phyloP scores from a whole-genome alignment of 1,140 invertebrate genomes.

The Atta texana region DNA sequence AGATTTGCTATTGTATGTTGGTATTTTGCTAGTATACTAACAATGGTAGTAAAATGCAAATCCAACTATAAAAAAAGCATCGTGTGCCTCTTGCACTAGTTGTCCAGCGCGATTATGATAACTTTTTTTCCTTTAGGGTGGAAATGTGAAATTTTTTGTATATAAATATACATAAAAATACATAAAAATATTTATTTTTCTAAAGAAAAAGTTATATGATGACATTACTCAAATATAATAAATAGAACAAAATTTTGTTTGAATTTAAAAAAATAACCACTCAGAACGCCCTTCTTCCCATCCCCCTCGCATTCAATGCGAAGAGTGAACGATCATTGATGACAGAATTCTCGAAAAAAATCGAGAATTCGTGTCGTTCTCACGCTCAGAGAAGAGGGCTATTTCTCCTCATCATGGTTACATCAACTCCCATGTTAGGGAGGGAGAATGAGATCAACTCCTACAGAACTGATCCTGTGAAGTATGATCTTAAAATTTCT shows the following conservation, averaged over 20 bases:
- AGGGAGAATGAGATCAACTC: conserved; percentile 83
- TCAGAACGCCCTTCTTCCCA: conserved; percentile 84
- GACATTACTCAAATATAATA: too few relatives aligned
- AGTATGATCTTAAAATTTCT: conserved; percentile 84
- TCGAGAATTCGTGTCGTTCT: conserved; percentile 78
- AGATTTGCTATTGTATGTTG: too few relatives aligned
- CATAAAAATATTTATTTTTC: too few relatives aligned
- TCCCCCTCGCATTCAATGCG: conserved; percentile 69
- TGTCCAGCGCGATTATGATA: too few relatives aligned
- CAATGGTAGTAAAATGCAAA: too few relatives aligned
- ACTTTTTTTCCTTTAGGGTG: too few relatives aligned
- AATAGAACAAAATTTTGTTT: background rate
- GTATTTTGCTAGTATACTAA: too few relatives aligned
- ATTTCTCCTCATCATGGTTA: conserved; percentile 86
- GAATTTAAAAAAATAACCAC: conserved; percentile 70
- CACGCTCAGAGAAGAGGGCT: conserved; percentile 85
- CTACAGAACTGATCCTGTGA: conserved; percentile 88
- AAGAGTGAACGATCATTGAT: conserved; percentile 86
- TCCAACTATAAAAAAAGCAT: too few relatives aligned
- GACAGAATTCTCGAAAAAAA: conserved; percentile 71
- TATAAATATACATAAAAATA: too few relatives aligned
- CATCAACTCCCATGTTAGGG: conserved; percentile 81
- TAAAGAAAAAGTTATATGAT: too few relatives aligned
- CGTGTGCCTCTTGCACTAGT: too few relatives aligned
- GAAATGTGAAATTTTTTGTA: too few relatives aligned